Evolutionary conservation across 2,113 vertebrate genomes (phyloP).

Genomic region (Hyperoodon ampullatus): DNA sequence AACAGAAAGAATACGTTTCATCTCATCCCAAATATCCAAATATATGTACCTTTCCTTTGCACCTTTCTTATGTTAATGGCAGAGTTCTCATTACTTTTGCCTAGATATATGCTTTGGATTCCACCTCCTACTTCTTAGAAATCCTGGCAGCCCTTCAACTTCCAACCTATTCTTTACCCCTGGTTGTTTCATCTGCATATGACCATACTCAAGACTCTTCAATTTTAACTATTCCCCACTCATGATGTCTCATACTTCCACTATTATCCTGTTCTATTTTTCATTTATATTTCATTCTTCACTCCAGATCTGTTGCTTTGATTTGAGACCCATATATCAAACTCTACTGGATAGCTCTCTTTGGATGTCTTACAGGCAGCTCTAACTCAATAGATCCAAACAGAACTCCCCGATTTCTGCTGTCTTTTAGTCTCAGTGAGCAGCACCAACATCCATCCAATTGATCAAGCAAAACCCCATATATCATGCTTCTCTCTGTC

Average conservation of each 20-base stretch:
- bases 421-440: conserved; percentile 19
- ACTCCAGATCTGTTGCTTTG: not conserved
- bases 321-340: not conserved
- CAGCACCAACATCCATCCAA: not conserved
- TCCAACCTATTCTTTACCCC: not conserved
- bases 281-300: not conserved
- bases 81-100: not conserved
- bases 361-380: not conserved
- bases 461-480: not conserved
- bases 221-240: not conserved
- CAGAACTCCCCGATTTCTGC: not conserved
- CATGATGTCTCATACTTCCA: not conserved
- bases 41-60: not conserved
- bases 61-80: not conserved
- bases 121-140: not conserved
- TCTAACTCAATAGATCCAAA: not conserved
- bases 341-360: not conserved
- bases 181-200: not conserved
- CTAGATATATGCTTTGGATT: not conserved
- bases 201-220: not conserved
- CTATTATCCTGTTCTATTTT: not conserved
- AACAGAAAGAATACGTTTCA: not conserved
- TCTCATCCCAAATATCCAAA: not conserved
- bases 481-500: not conserved
- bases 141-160: not conserved